A percentile compares a stretch with the other conserved stretches of the same genome.
These are phyloP conservation scores for Cerastis rubricosa DNA, from an alignment of 2,888 invertebrate genomes.

Conservation along the genomic window DNA sequence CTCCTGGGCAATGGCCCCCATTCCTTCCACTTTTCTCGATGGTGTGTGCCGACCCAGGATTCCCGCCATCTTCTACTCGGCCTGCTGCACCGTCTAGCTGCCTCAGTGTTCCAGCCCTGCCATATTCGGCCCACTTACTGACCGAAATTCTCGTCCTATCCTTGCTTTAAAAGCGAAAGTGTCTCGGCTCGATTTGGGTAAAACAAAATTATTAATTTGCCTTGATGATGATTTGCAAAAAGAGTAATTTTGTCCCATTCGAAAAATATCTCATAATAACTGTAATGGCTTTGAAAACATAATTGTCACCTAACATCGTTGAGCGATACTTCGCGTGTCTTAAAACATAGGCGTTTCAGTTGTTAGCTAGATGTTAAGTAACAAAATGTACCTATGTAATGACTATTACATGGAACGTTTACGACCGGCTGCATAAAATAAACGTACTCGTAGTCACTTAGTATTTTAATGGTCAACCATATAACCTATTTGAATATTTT, in stretches of 20 bases:
- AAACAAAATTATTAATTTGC: neutral
- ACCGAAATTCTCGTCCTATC: too few species aligned
- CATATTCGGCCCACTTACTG: too few species aligned
- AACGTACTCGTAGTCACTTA: neutral
- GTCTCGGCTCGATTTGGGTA: neutral
- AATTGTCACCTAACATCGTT: neutral
- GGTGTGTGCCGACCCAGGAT: too few species aligned
- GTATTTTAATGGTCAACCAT: slow-evolving; percentile 8
- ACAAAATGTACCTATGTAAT: slow-evolving; percentile 10
- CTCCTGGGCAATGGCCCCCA: too few species aligned
- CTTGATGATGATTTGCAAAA: slow-evolving; percentile 8
- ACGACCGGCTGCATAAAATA: slow-evolving; percentile 20
- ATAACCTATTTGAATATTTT: slow-evolving; percentile 1
- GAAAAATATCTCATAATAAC: neutral
- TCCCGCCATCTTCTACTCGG: too few species aligned
- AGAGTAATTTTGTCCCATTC: neutral
- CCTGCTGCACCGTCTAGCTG: too few species aligned
- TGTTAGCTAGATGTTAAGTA: neutral
- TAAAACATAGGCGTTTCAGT: neutral
- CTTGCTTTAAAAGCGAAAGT: neutral
- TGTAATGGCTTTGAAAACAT: neutral
- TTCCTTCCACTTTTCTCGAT: too few species aligned
- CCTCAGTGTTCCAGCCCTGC: too few species aligned
- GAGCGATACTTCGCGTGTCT: slow-evolving; percentile 19
- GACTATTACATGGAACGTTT: neutral